Percentiles rank a stretch among this genome's conserved stretches.
Evolutionary conservation across 2,113 vertebrate species (phyloP).

Genomic region (Hippocampus comes): DNA sequence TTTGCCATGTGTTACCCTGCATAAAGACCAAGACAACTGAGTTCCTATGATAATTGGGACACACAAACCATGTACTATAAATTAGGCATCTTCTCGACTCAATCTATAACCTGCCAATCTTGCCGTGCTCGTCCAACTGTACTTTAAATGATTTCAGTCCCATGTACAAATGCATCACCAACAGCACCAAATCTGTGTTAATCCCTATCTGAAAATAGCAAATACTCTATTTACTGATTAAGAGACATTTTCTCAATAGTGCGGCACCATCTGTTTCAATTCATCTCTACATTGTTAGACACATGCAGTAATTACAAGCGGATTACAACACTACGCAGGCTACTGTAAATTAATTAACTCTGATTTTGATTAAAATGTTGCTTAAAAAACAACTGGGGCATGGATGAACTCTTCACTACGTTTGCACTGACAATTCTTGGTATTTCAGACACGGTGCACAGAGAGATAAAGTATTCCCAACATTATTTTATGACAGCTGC

Average conservation of each 20-base stretch:
- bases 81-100: not conserved
- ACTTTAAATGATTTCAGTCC: not conserved
- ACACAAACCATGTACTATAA: too few relatives aligned
- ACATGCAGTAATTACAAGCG: conserved; percentile 15
- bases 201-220: conserved; percentile 4
- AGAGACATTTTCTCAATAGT: not conserved
- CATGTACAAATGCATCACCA: not conserved
- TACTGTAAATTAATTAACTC: conserved; percentile 32
- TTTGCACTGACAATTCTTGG: not conserved
- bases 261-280: conserved; percentile 3
- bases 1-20: too few relatives aligned
- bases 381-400: not conserved
- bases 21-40: too few relatives aligned
- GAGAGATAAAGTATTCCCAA: conserved; percentile 15
- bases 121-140: not conserved
- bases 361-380: conserved; percentile 26
- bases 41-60: too few relatives aligned
- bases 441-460: conserved; percentile 14
- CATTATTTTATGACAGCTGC: conserved; percentile 44
- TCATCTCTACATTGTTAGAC: conserved; percentile 3
- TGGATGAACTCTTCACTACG: not conserved
- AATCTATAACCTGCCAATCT: not conserved
- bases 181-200: not conserved
- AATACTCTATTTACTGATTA: not conserved
- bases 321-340: conserved; percentile 22